Evolutionary conservation across 1,140 invertebrate genomes (phyloP).

Genomic region (Gonatopus flavifemur): DNA sequence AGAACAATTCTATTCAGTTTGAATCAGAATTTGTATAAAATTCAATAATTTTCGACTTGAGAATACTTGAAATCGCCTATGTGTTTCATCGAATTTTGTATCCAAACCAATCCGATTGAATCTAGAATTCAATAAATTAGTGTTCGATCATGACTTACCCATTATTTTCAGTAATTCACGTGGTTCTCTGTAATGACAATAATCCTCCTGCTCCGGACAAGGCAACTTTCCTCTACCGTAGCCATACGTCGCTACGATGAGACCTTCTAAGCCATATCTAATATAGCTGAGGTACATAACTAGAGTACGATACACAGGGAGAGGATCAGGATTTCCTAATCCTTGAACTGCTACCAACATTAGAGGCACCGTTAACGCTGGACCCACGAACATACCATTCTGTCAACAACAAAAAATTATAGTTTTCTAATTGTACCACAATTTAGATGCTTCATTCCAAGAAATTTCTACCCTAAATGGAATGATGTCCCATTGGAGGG

Average conservation of each 20-base stretch:
- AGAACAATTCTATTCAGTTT: no score
- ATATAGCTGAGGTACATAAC: slow-evolving; percentile 84
- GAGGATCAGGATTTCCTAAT: slow-evolving; percentile 64
- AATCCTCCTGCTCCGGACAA: slow-evolving; percentile 67
- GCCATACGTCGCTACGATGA: slow-evolving; percentile 78
- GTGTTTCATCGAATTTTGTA: no score
- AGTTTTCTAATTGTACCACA: no score
- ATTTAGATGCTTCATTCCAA: no score
- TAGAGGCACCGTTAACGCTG: slow-evolving; percentile 71
- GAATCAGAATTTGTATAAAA: no score
- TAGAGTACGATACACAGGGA: slow-evolving; percentile 70
- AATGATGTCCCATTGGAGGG: no score
- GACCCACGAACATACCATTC: slow-evolving; percentile 80
- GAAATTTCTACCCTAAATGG: no score
- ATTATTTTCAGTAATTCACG: slow-evolving; percentile 63
- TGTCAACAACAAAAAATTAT: slow-evolving; percentile 59
- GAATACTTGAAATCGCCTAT: no score
- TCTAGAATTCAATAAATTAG: no score
- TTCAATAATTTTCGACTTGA: no score
- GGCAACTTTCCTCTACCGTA: slow-evolving; percentile 67
- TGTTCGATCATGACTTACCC: slow-evolving; percentile 52
- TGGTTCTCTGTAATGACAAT: slow-evolving; percentile 71
- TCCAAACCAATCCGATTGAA: no score
- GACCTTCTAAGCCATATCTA: slow-evolving; percentile 76
- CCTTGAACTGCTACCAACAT: slow-evolving; percentile 78